A percentile compares a stretch with the other conserved stretches of the same genome.
These are phyloP conservation scores for Fregata magnificens DNA, from an alignment of 2,113 vertebrate species.

Conservation along the genomic window DNA sequence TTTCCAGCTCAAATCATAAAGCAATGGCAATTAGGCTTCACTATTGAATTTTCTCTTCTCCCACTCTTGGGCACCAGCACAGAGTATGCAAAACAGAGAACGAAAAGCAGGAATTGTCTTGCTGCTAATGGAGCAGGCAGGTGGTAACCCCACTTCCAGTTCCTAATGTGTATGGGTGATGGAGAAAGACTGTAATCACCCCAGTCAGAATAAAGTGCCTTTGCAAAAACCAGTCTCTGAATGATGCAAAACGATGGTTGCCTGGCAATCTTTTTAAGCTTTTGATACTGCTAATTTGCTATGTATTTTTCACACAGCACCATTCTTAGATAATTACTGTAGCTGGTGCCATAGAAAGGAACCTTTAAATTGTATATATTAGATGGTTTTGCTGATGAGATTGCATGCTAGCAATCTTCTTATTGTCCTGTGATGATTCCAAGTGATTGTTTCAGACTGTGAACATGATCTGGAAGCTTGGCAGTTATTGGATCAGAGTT, in stretches of 20 bases:
- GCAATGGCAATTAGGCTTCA: background rate
- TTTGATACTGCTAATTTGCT: background rate
- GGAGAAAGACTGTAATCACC: slow-evolving; percentile 42
- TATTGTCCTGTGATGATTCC: slow-evolving; percentile 15
- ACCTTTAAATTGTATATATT: background rate
- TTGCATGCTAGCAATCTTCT: slow-evolving; percentile 18
- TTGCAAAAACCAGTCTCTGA: background rate
- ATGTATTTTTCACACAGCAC: background rate
- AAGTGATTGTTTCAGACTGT: background rate
- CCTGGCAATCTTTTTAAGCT: background rate
- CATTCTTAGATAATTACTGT: background rate
- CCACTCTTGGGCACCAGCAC: background rate
- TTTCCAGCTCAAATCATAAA: background rate
- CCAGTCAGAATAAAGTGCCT: slow-evolving; percentile 37
- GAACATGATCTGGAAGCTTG: background rate
- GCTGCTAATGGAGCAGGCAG: background rate
- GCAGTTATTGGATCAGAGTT: background rate
- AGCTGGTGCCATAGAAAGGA: background rate
- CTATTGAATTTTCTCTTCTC: background rate
- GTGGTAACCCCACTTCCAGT: slow-evolving; percentile 24
- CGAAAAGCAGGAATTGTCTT: background rate
- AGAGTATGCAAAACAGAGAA: background rate
- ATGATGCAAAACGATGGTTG: slow-evolving; percentile 14
- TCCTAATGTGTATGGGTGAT: background rate
- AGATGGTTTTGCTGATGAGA: background rate